Conservation (phyloP, 2,888 invertebrate species). For the Endotricha flammealis region DNA sequence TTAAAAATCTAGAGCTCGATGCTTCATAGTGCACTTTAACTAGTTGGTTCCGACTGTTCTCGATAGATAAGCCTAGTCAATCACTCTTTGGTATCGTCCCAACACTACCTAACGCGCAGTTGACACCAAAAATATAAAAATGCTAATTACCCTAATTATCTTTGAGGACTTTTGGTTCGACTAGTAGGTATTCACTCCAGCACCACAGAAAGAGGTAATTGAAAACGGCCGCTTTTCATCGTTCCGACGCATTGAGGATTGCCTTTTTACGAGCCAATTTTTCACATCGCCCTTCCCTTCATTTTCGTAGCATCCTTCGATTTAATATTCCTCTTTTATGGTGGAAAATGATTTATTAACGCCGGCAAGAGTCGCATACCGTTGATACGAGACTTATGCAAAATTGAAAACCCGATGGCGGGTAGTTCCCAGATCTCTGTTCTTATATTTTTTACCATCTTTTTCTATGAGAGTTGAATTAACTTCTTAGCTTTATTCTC, state of each 20-base stretch:
- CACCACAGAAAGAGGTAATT: slow-evolving; percentile 38
- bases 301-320: slow-evolving; percentile 53
- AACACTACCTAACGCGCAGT: too few species aligned
- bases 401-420: slow-evolving; percentile 28
- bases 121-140: too few species aligned
- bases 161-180: too few species aligned
- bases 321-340: slow-evolving; percentile 66
- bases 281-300: slow-evolving; percentile 50
- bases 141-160: too few species aligned
- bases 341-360: slow-evolving; percentile 60
- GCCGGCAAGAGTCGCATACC: slow-evolving; percentile 31
- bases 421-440: slow-evolving; percentile 14
- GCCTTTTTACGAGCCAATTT: slow-evolving; percentile 66
- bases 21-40: too few species aligned
- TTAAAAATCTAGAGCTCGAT: too few species aligned
- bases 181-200: not conserved
- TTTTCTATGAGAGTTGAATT: too few species aligned
- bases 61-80: too few species aligned
- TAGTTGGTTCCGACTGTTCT: too few species aligned
- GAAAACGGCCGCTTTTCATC: slow-evolving; percentile 55
- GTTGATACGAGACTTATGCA: slow-evolving; percentile 45
- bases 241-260: slow-evolving; percentile 50
- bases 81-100: too few species aligned
- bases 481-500: too few species aligned
- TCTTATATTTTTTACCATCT: not conserved